A percentile compares a stretch with the other conserved stretches of the same genome.
These are phyloP conservation scores for Gryon sp. DNA, from an alignment of 1,140 invertebrate species.

Conservation along the genomic window DNA sequence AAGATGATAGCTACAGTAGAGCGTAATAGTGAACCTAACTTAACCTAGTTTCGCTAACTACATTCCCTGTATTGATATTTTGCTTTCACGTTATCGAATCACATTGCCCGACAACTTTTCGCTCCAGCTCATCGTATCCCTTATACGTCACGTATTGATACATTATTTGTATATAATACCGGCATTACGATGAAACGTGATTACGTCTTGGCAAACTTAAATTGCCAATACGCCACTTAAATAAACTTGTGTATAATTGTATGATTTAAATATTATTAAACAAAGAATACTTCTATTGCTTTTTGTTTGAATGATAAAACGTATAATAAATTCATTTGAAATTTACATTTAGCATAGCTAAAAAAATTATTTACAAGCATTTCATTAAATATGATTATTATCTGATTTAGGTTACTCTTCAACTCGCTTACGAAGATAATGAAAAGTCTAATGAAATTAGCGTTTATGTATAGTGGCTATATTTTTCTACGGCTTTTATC, in stretches of 20 bases:
- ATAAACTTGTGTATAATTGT: conserved; percentile 32
- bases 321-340: not conserved
- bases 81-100: conserved; percentile 48
- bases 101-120: conserved; percentile 51
- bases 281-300: not conserved
- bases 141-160: conserved; percentile 50
- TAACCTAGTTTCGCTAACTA: conserved; percentile 61
- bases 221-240: too few species aligned
- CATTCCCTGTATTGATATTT: conserved; percentile 55
- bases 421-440: conserved; percentile 36
- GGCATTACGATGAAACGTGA: conserved; percentile 20
- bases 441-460: conserved; percentile 45
- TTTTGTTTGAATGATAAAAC: too few species aligned
- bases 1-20: conserved; percentile 54
- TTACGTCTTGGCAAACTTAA: conserved; percentile 5
- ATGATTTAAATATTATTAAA: conserved; percentile 23
- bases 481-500: conserved; percentile 36
- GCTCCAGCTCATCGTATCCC: conserved; percentile 34
- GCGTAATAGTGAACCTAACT: conserved; percentile 52
- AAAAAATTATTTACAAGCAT: conserved; percentile 28
- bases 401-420: conserved; percentile 45
- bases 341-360: conserved; percentile 9
- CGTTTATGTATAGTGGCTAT: conserved; percentile 5
- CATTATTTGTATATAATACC: conserved; percentile 40
- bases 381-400: conserved; percentile 27